Percentiles rank a stretch among this genome's conserved stretches.
Evolutionary conservation across 2,888 invertebrate species (phyloP).

Genomic region (Sarcophaga subvicina): DNA sequence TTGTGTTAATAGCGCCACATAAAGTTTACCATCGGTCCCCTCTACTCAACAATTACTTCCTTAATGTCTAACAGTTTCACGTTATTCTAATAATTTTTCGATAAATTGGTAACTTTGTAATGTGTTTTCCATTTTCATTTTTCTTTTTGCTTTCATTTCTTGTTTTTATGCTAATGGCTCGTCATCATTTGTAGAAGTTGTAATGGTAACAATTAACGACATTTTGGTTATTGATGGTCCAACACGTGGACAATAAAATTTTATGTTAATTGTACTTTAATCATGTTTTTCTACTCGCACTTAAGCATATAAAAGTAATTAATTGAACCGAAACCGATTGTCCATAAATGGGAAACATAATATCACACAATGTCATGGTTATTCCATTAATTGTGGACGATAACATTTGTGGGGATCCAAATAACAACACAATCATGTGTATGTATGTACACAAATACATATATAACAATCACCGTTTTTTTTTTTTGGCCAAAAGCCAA

Average conservation of each 20-base stretch:
- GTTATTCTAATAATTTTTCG: neutral
- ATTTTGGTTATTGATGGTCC: conserved; percentile 10
- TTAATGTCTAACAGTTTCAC: conserved; percentile 8
- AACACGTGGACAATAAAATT: conserved; percentile 58
- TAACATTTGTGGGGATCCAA: too few relatives aligned
- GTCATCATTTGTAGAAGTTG: conserved; percentile 21
- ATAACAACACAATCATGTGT: too few relatives aligned
- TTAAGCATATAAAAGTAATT: neutral
- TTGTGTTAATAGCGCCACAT: neutral
- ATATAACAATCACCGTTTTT: too few relatives aligned
- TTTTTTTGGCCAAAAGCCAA: too few relatives aligned
- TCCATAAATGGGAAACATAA: conserved; percentile 7
- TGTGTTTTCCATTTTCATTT: neutral
- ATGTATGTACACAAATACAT: too few relatives aligned
- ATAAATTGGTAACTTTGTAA: conserved; percentile 12
- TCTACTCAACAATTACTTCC: neutral
- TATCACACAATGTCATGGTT: too few relatives aligned
- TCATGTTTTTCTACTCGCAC: conserved; percentile 15
- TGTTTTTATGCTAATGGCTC: conserved; percentile 19
- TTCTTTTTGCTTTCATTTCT: neutral
- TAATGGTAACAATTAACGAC: conserved; percentile 46
- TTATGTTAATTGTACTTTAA: conserved; percentile 53
- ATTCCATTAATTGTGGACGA: too few relatives aligned
- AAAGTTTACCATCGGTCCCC: neutral
- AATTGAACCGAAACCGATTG: conserved; percentile 3